Evolutionary conservation across 2,888 invertebrate genomes (phyloP).

Genomic region (Alloscopus bannaensis): DNA sequence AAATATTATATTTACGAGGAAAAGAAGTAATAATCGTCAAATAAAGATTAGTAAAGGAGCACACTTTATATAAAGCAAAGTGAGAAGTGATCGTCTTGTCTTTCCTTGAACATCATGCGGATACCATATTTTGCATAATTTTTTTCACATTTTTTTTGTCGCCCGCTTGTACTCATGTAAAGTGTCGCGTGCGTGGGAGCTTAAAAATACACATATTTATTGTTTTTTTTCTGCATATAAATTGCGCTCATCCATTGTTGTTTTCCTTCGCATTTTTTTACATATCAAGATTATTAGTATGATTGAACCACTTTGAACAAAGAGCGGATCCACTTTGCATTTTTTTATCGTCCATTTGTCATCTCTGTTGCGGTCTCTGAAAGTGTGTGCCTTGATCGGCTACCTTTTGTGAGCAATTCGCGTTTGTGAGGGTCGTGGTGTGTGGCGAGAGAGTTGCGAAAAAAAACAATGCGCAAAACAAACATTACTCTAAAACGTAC

Average conservation of each 20-base stretch:
- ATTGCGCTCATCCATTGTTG: background rate
- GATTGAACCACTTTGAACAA: background rate
- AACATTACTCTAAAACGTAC: slow-evolving; percentile 14
- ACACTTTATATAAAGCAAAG: background rate
- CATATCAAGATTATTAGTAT: background rate
- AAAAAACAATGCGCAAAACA: slow-evolving; percentile 51
- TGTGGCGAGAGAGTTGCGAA: slow-evolving; percentile 33
- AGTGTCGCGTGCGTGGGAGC: background rate
- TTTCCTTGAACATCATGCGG: no score
- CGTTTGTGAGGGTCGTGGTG: slow-evolving; percentile 25
- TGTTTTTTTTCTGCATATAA: background rate
- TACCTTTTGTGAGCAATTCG: background rate
- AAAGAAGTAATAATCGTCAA: no score
- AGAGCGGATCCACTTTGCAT: slow-evolving; percentile 21
- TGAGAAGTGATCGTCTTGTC: background rate
- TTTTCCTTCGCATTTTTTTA: background rate
- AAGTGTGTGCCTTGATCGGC: background rate
- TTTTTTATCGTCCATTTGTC: background rate
- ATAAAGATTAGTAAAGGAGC: no score
- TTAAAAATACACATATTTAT: slow-evolving; percentile 1
- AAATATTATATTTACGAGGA: no score
- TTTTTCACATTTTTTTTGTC: no score
- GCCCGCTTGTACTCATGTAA: background rate
- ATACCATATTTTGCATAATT: no score
- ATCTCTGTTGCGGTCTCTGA: background rate